Evolutionary conservation across 1,140 invertebrate genomes (phyloP).

Genomic region (Harpegnathos saltator): DNA sequence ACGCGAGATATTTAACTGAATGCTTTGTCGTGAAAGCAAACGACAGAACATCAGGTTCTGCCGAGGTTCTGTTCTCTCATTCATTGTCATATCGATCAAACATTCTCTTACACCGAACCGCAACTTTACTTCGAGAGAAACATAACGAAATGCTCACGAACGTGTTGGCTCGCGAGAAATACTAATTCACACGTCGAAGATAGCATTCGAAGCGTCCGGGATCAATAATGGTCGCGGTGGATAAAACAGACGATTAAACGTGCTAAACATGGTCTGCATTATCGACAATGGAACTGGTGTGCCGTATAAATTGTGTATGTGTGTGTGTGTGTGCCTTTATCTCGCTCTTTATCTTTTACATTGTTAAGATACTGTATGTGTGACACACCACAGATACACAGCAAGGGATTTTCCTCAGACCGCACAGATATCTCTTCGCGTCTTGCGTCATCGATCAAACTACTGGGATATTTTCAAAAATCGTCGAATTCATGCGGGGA

Average conservation of each 20-base stretch:
- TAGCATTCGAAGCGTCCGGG: constrained; percentile 26
- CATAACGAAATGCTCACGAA: not conserved
- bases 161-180: constrained; percentile 21
- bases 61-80: not conserved
- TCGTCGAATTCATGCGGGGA: too few species aligned
- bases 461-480: too few species aligned
- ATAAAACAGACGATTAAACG: constrained; percentile 73
- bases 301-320: too few species aligned
- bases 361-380: too few species aligned
- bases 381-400: too few species aligned
- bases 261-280: constrained; percentile 49
- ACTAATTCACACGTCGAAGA: constrained; percentile 60
- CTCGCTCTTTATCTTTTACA: too few species aligned
- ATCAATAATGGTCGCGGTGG: constrained; percentile 79
- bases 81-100: constrained; percentile 50
- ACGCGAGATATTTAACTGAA: constrained; percentile 33
- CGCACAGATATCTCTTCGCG: too few species aligned
- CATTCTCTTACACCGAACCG: constrained; percentile 32
- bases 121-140: constrained; percentile 9
- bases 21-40: constrained; percentile 19
- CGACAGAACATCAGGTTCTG: constrained; percentile 7
- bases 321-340: too few species aligned
- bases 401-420: too few species aligned
- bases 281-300: constrained; percentile 44
- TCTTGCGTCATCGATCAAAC: too few species aligned